These are phyloP conservation scores for Remorina albescens DNA, from an alignment of 2,797 vertebrate species.

Conservation along the genomic window DNA sequence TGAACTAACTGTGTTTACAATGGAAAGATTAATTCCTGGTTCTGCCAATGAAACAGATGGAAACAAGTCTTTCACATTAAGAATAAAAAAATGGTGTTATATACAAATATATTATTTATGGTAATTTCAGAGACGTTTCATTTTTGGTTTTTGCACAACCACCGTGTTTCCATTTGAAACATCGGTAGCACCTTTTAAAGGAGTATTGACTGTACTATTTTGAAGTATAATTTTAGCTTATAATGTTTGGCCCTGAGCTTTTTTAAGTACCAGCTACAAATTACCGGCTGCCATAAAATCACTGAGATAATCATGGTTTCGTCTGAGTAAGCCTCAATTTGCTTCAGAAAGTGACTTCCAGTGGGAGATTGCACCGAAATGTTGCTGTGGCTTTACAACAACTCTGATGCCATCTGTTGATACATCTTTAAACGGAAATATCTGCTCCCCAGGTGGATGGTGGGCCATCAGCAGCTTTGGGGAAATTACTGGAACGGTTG, in stretches of 20 bases:
- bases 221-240: no score
- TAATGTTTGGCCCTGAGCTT: no score
- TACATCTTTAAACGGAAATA: constrained; percentile 1
- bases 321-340: background rate
- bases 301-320: background rate
- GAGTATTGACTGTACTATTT: no score
- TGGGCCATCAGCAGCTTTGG: constrained; percentile 90
- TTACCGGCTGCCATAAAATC: background rate
- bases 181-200: no score
- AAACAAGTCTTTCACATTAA: no score
- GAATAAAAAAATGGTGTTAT: no score
- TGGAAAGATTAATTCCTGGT: no score
- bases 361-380: background rate
- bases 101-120: no score
- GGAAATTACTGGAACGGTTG: constrained; percentile 92
- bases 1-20: no score
- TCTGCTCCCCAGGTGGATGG: constrained; percentile 89
- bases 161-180: background rate
- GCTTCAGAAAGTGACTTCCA: background rate
- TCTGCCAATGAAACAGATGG: no score
- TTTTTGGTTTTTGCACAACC: background rate
- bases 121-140: no score
- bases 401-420: background rate
- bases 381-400: background rate
- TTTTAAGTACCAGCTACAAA: background rate